Conservation (phyloP, 2,113 vertebrate species). For the Notiomystis cincta region DNA sequence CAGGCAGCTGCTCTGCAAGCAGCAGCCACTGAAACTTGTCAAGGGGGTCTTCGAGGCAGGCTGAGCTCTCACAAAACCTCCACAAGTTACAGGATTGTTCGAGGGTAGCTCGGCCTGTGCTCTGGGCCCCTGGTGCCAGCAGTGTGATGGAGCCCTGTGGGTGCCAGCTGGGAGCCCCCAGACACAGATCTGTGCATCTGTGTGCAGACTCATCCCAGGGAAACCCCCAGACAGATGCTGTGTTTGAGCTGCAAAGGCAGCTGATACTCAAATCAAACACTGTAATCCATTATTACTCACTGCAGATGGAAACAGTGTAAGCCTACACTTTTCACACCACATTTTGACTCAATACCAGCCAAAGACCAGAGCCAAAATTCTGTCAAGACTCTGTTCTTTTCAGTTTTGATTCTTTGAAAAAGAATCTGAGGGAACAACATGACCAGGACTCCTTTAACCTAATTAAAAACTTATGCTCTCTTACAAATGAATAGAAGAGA, state of each 20-base stretch:
- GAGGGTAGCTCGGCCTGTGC: neutral
- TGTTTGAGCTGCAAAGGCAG: neutral
- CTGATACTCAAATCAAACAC: neutral
- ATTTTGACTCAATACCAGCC: slow-evolving; percentile 58
- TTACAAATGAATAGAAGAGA: slow-evolving; percentile 40
- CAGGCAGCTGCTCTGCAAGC: neutral
- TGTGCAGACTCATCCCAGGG: neutral
- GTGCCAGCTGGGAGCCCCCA: neutral
- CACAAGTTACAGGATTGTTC: no score
- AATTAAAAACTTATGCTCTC: slow-evolving; percentile 34
- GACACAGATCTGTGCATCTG: no score
- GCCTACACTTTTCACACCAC: neutral
- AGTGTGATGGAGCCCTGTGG: fast-evolving
- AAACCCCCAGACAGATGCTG: neutral
- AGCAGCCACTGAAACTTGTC: neutral
- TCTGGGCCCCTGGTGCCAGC: fast-evolving
- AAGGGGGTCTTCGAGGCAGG: neutral
- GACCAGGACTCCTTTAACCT: slow-evolving; percentile 38
- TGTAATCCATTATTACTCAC: neutral
- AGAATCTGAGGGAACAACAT: slow-evolving; percentile 39
- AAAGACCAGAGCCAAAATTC: slow-evolving; percentile 55
- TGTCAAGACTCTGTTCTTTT: slow-evolving; percentile 31
- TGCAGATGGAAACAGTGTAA: slow-evolving; percentile 13
- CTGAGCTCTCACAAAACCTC: neutral
- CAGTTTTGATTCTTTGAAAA: slow-evolving; percentile 19